Base-by-base conservation (phyloP, 2,888 invertebrate species). In the Oscheius sp. region DNA sequence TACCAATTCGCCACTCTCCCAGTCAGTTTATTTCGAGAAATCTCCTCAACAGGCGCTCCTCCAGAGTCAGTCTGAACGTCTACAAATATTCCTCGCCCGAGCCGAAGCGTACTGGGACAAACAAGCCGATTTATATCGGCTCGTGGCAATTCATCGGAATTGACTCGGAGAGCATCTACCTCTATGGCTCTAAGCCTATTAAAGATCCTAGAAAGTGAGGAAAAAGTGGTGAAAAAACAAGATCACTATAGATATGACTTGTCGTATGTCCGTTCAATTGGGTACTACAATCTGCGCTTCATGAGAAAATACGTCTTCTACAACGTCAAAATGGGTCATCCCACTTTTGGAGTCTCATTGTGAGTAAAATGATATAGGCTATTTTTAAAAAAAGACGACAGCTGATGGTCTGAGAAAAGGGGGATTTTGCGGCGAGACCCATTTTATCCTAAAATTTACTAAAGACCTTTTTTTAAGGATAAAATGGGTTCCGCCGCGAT, bases 141-240 rank as follows among this genome's bases (percentile, higher is more conserved):
- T 34, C 33, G 20, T 55, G n/a, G 8, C 55, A 20, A 5, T 55
- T 33, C 8, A 17, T 10, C 12, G 37, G 10, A 10, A 34, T 55
- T 2, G 37, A 55, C 6, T n/a, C 33, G n/a, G 34, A 55, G 23
- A 33, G 34, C 8, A 33, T 55, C 4, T 55, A 55, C 20, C 55
- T 55, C 12, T 34, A 33, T 1, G 55, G 55, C n/a, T 37, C 37
- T 34, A 17, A 17, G n/a, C n/a, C 15, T 17, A n/a, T 55, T 8
- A 23, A 55, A 8, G 34, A 55, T 55, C 55, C 55, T 5, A 55
- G 34, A 34, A 55, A 33, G 55, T 55, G 20, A 53, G 27, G n/a
- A 25, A n/a, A n/a, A n/a, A n/a, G n/a, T 17, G 8, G 46, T 45
- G 46, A 15, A 17, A 6, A 17, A 17, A 8, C 10, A 10, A 53